Percentiles rank a stretch among this genome's conserved stretches.
Conservation (phyloP, 2,888 invertebrate species). For the Cosmorhoe ocellata region DNA sequence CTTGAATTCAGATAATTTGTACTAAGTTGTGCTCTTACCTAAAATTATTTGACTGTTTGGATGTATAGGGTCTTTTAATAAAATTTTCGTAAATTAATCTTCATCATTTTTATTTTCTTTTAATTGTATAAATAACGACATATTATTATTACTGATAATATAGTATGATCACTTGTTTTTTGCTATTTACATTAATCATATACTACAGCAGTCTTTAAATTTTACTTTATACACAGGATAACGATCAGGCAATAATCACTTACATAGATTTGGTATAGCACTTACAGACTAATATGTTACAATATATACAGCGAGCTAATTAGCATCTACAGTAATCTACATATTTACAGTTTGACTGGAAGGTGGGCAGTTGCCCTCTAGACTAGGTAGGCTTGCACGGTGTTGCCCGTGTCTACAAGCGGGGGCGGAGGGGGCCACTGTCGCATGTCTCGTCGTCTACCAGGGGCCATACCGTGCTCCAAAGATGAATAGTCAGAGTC, state of each 20-base stretch:
- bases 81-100: slow-evolving; percentile 70
- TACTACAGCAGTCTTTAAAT: slow-evolving; percentile 84
- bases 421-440: slow-evolving; percentile 78
- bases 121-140: slow-evolving; percentile 80
- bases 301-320: slow-evolving; percentile 74
- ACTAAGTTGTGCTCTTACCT: no score
- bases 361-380: slow-evolving; percentile 70
- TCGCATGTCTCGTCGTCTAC: slow-evolving; percentile 68
- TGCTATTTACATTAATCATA: slow-evolving; percentile 81
- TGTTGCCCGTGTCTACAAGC: slow-evolving; percentile 71
- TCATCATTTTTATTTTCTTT: slow-evolving; percentile 70
- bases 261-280: slow-evolving; percentile 81
- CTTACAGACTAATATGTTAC: slow-evolving; percentile 74
- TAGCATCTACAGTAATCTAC: slow-evolving; percentile 57
- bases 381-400: slow-evolving; percentile 88
- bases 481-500: slow-evolving; percentile 94
- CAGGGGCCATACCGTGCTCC: slow-evolving; percentile 86
- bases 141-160: slow-evolving; percentile 70
- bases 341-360: slow-evolving; percentile 78
- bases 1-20: no score
- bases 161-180: slow-evolving; percentile 80
- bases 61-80: slow-evolving; percentile 39
- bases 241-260: slow-evolving; percentile 80
- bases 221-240: slow-evolving; percentile 81
- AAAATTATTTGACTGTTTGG: not conserved